A percentile compares a stretch with the other conserved stretches of the same genome.
Evolutionary conservation across 2,113 vertebrate species (phyloP).

Genomic region (Hemicordylus capensis): DNA sequence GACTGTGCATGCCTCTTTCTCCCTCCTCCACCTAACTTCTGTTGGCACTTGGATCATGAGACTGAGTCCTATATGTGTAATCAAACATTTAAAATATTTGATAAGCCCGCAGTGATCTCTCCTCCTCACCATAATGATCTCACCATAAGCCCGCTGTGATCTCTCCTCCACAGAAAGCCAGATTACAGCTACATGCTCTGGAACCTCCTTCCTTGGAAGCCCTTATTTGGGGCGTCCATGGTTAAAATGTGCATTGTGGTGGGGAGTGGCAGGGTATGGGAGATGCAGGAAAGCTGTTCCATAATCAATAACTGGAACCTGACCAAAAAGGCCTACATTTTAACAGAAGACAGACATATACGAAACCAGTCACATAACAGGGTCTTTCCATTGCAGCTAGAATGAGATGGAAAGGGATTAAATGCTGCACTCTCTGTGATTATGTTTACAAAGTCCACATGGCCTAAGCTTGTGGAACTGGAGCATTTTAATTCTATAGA

Average conservation of each 20-base stretch:
- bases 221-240: slow-evolving; percentile 1
- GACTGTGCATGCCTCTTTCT: too few species aligned
- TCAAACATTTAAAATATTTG: too few species aligned
- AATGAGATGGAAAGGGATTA: slow-evolving; percentile 36
- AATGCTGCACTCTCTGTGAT: slow-evolving; percentile 20
- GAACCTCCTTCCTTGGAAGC: too few species aligned
- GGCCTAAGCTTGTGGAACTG: not conserved
- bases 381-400: slow-evolving; percentile 17
- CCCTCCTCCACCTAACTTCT: too few species aligned
- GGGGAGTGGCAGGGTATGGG: not conserved
- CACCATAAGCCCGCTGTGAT: too few species aligned
- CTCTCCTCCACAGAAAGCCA: too few species aligned
- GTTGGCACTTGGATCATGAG: too few species aligned
- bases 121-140: too few species aligned
- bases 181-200: too few species aligned
- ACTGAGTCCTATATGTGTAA: too few species aligned
- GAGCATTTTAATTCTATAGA: not conserved
- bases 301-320: slow-evolving; percentile 39
- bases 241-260: not conserved
- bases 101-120: too few species aligned
- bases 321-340: slow-evolving; percentile 22
- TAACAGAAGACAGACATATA: slow-evolving; percentile 34
- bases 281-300: not conserved
- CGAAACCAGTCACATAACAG: slow-evolving; percentile 39
- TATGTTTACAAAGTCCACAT: slow-evolving; percentile 11